Evolutionary conservation across 2,113 vertebrate species (phyloP), one percentile per base, ranked within the genome.

Genomic region (Caloenas nicobarica): DNA sequence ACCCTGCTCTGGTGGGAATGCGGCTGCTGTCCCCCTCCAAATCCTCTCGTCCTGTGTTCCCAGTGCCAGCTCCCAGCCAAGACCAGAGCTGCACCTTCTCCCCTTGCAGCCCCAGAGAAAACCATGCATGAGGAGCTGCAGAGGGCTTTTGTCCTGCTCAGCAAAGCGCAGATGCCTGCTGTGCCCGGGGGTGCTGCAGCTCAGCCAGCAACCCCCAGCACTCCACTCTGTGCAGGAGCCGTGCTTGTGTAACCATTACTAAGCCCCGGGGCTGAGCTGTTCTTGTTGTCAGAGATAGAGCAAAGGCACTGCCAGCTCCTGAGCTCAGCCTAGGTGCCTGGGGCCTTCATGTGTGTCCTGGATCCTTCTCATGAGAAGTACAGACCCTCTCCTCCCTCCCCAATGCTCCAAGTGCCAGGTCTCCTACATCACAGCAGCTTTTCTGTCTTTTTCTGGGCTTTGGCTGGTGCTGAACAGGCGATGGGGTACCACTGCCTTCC

Each of bases 201-300:
- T 86, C 77, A 42, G 33, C 26, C 93, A 70, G 36, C 72, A 31
- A 51, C 26, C 33, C 8, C 40, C 31, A 18, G 13, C 4, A 0
- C 60, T 73, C 28, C 0, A 7, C 58, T 82, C 56, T 4, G 19
- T 50, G 58, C 73, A 9, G 73, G n/a, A 65, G 66, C 36, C 56
- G 74, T 73, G 31, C 0, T 0, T 86, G 34, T 1, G 1, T 48
- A 86, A 60, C 13, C 0, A 0, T 64, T 74, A 24, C 61, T 61
- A n/a, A 86, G 92, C 93, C 92, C 36, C 90, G 87, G 95, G 93
- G 95, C 90, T 0, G 0, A 92, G 72, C 56, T 91, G 92, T 95
- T 91, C 92, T 86, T 60, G 38, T 16, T 71, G 48, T 74, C 38
- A 58, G 85, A 91, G 84, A 61, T 33, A 85, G 17, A 72, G 72